Evolutionary conservation across 2,888 invertebrate genomes (phyloP).

Genomic region (Conomelus anceps): DNA sequence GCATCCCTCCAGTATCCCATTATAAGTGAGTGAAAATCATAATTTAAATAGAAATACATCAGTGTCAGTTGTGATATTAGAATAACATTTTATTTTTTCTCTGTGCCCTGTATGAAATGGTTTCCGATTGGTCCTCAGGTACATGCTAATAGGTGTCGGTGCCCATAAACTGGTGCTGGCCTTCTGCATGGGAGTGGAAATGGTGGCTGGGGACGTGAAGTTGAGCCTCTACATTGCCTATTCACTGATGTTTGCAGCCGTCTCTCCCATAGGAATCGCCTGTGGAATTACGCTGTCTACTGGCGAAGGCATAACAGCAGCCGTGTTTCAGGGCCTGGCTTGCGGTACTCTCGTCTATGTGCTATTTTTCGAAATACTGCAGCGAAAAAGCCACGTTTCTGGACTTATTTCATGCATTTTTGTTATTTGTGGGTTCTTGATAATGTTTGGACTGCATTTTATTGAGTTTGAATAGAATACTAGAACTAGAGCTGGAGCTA

Average conservation of each 20-base stretch:
- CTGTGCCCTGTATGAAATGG: no score
- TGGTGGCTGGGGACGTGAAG: constrained; percentile 49
- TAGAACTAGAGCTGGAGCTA: no score
- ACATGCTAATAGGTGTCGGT: constrained; percentile 55
- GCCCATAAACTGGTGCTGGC: constrained; percentile 60
- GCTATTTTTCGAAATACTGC: constrained; percentile 71
- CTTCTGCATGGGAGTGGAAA: constrained; percentile 58
- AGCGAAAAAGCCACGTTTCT: constrained; percentile 36
- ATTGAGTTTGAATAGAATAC: not conserved
- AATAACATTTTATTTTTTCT: no score
- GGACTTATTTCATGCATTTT: not conserved
- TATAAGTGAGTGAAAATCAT: no score
- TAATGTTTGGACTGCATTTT: not conserved
- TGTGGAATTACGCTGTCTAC: constrained; percentile 47
- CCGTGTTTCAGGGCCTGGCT: constrained; percentile 60
- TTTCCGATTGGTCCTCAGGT: no score
- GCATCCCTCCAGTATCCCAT: no score
- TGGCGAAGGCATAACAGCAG: constrained; percentile 36
- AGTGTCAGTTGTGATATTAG: no score
- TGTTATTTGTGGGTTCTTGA: not conserved
- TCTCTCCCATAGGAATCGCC: constrained; percentile 60
- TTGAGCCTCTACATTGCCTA: constrained; percentile 47
- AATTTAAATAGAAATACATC: no score
- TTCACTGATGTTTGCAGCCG: constrained; percentile 54
- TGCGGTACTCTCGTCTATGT: constrained; percentile 73